Evolutionary conservation across 2,888 invertebrate genomes (phyloP).

Genomic region (Timandra comae): DNA sequence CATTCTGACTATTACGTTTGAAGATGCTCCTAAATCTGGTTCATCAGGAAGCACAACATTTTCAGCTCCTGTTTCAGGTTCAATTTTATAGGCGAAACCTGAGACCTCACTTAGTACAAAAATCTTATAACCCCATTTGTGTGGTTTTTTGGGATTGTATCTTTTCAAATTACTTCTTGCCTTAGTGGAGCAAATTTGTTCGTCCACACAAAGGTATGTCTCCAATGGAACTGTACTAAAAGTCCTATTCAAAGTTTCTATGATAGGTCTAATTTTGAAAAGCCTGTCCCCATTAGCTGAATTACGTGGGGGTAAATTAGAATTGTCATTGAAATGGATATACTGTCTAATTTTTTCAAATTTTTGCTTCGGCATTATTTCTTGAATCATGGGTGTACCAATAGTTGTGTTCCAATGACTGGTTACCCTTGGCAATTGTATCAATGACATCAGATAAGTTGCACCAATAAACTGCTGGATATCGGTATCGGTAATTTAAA

Average conservation of each 20-base stretch:
- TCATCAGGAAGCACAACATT: constrained; percentile 3
- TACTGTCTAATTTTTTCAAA: constrained; percentile 21
- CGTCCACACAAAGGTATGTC: constrained; percentile 30
- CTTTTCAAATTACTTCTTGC: constrained; percentile 1
- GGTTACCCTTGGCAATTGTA: constrained; percentile 21
- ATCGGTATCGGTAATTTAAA: not conserved
- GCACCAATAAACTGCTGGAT: constrained; percentile 4
- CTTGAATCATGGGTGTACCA: not conserved
- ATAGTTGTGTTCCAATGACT: constrained; percentile 21
- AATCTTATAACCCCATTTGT: constrained; percentile 26
- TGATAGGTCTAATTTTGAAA: constrained; percentile 25
- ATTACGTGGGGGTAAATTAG: constrained; percentile 2
- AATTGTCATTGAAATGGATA: constrained; percentile 16
- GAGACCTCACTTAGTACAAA: constrained; percentile 23
- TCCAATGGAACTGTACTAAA: constrained; percentile 25
- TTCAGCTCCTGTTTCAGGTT: constrained; percentile 20
- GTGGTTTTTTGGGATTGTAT: constrained; percentile 23
- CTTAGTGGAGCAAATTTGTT: constrained; percentile 38
- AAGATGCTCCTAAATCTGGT: constrained; percentile 9
- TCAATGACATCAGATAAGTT: constrained; percentile 20
- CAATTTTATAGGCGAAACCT: constrained; percentile 26
- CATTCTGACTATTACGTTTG: constrained; percentile 18
- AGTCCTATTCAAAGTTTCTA: constrained; percentile 15
- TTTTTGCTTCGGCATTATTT: constrained; percentile 17
- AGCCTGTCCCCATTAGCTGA: constrained; percentile 13